Conservation (phyloP, 2,888 invertebrate genomes). For the Cheilosia impressa region DNA sequence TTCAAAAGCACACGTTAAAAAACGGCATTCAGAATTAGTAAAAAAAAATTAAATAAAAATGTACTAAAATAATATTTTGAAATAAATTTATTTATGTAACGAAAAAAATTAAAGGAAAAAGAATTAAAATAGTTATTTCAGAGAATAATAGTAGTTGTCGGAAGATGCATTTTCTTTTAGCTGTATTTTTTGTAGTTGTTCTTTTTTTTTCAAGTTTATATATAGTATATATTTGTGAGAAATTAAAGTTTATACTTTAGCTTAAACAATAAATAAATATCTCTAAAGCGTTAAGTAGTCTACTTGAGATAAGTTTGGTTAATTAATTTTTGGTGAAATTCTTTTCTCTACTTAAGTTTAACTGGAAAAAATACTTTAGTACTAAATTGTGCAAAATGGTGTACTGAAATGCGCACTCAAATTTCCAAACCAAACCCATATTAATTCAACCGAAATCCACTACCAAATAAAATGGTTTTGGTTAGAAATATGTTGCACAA, state of each 20-base stretch:
- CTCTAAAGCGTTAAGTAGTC: constrained; percentile 63
- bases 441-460: constrained; percentile 6
- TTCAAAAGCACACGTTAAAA: constrained; percentile 61
- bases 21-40: constrained; percentile 64
- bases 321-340: constrained; percentile 41
- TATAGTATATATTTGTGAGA: constrained; percentile 64
- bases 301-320: constrained; percentile 59
- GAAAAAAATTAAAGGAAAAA: constrained; percentile 41
- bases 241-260: constrained; percentile 53
- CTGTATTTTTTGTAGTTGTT: constrained; percentile 33
- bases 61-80: constrained; percentile 47
- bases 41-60: constrained; percentile 27
- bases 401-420: constrained; percentile 34
- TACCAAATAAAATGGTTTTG: constrained; percentile 30
- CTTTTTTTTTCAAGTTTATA: constrained; percentile 45
- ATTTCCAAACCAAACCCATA: constrained; percentile 34
- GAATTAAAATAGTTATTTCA: constrained; percentile 59
- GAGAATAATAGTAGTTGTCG: constrained; percentile 77
- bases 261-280: constrained; percentile 43
- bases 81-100: constrained; percentile 37
- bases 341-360: constrained; percentile 58
- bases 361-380: constrained; percentile 51
- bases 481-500: constrained; percentile 31
- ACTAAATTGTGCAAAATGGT: constrained; percentile 60
- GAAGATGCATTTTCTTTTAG: constrained; percentile 76